Conservation (phyloP, 2,113 vertebrate species). For the Ovis canadensis region DNA sequence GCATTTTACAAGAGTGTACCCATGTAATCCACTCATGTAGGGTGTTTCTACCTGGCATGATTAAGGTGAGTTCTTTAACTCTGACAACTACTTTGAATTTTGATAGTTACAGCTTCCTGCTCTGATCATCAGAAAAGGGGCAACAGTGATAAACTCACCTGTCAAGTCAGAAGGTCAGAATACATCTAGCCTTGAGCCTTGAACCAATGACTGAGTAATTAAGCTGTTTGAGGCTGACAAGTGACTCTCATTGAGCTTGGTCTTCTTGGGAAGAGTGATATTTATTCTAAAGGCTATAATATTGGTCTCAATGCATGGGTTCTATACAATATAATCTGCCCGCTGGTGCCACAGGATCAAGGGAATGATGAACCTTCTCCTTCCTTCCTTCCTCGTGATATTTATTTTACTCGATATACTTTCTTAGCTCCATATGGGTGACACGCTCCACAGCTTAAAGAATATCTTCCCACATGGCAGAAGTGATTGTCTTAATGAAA, state of each 20-base stretch:
- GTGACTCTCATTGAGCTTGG: not conserved
- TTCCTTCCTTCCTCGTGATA: not conserved
- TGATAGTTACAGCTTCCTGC: not conserved
- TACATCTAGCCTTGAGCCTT: not conserved
- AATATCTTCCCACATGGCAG: not conserved
- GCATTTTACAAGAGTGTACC: not conserved
- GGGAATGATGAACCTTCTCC: not conserved
- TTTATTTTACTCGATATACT: not conserved
- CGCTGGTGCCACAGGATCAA: not conserved
- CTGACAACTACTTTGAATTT: not conserved
- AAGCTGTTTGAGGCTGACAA: not conserved
- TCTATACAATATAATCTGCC: not conserved
- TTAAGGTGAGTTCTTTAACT: not conserved
- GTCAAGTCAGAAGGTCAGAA: not conserved
- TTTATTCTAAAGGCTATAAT: not conserved
- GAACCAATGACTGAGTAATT: not conserved
- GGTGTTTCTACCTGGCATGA: not conserved
- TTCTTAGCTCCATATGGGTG: not conserved
- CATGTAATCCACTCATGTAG: not conserved
- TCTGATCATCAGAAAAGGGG: not conserved
- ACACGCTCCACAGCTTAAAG: not conserved
- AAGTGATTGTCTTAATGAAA: conserved; percentile 12
- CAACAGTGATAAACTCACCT: not conserved
- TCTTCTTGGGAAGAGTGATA: not conserved
- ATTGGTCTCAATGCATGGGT: not conserved